Evolutionary conservation across 2,797 vertebrate species (phyloP).

Genomic region (Sebastes vulpes): DNA sequence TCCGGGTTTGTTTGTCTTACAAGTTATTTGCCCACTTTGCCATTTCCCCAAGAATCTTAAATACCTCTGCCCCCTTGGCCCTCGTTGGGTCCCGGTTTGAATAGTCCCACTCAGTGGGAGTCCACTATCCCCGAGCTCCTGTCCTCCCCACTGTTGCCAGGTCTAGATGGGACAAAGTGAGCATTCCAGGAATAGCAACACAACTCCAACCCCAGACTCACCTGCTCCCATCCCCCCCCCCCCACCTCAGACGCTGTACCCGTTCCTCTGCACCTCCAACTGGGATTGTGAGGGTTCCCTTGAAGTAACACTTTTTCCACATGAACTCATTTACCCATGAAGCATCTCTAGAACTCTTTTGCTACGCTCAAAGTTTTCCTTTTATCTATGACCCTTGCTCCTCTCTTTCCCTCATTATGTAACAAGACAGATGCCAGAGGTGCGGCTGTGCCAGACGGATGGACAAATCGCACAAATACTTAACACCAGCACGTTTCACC

Average conservation of each 20-base stretch:
- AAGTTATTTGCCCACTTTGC: constrained; percentile 82
- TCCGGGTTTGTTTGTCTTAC: constrained; percentile 83
- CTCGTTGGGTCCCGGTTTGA: constrained; percentile 69
- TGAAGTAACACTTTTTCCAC: constrained; percentile 7
- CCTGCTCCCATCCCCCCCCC: constrained; percentile 30
- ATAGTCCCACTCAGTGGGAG: constrained; percentile 68
- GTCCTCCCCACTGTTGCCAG: constrained; percentile 58
- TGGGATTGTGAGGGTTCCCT: constrained; percentile 13
- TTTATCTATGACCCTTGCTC: constrained; percentile 24
- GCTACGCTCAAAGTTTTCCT: background rate
- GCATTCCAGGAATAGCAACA: constrained; percentile 82
- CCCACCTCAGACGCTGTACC: background rate
- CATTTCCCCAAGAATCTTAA: constrained; percentile 87
- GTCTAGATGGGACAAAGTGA: constrained; percentile 67
- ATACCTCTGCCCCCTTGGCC: constrained; percentile 70
- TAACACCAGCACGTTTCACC: constrained; percentile 39
- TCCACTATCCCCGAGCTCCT: constrained; percentile 47
- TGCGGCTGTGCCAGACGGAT: constrained; percentile 26
- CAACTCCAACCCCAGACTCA: constrained; percentile 44
- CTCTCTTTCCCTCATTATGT: constrained; percentile 26
- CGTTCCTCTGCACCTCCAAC: constrained; percentile 1
- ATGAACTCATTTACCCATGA: constrained; percentile 16
- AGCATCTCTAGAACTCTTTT: constrained; percentile 26
- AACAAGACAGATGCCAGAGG: constrained; percentile 38
- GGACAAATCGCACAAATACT: constrained; percentile 35